phyloP scores from a whole-genome alignment of 2,888 invertebrate species.

The Fissipunctia ypsillon region DNA sequence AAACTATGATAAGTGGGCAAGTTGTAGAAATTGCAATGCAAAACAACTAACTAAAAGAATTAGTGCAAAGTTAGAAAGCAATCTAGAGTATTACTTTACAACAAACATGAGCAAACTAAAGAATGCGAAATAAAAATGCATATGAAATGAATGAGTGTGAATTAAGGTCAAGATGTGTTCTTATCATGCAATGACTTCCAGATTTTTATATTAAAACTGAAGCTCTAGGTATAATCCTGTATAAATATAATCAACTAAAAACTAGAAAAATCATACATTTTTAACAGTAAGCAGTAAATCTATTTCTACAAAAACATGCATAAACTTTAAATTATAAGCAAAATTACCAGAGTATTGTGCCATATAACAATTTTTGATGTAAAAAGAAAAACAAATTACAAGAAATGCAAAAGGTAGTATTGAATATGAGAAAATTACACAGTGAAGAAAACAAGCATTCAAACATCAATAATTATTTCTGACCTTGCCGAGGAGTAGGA shows the following conservation, averaged over 20 bases:
- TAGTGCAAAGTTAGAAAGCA: slow-evolving; percentile 5
- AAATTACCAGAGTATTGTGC: neutral
- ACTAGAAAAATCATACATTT: neutral
- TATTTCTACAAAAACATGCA: neutral
- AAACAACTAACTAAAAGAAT: neutral
- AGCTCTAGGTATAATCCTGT: too few species aligned
- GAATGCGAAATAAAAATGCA: slow-evolving; percentile 45
- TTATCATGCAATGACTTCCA: too few species aligned
- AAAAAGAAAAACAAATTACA: neutral
- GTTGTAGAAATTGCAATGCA: neutral
- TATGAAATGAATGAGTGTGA: neutral
- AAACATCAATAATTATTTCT: slow-evolving; percentile 5
- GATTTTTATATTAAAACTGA: too few species aligned
- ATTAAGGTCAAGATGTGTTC: neutral
- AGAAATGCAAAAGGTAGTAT: neutral
- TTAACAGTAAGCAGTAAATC: neutral
- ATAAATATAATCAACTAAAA: too few species aligned
- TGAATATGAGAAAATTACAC: neutral
- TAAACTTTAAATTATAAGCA: neutral
- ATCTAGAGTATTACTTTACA: slow-evolving; percentile 13
- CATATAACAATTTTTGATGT: neutral
- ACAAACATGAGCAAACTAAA: slow-evolving; percentile 43
- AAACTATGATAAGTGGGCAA: neutral
- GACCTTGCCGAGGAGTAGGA: slow-evolving; percentile 97
- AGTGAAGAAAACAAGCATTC: neutral